A percentile compares a stretch with the other conserved stretches of the same genome.
Evolutionary conservation across 1,140 invertebrate genomes (phyloP).

Genomic region (Lordiphosa mommai): DNA sequence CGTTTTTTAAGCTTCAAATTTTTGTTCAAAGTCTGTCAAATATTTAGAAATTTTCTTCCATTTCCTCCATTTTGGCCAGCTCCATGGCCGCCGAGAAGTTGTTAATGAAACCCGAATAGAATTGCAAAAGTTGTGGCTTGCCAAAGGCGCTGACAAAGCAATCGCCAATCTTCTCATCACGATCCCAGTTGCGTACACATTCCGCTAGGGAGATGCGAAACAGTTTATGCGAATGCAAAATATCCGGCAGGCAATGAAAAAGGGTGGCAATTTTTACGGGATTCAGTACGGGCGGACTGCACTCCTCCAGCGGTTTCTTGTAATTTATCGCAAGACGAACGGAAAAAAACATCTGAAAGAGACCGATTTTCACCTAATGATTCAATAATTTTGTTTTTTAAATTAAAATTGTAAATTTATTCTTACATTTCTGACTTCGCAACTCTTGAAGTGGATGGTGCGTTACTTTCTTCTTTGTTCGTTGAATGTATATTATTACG

Average conservation of each 20-base stretch:
- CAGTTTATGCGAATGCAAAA: conserved; percentile 95
- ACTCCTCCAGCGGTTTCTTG: conserved; percentile 94
- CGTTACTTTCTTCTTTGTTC: too few relatives aligned
- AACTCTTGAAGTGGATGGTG: too few relatives aligned
- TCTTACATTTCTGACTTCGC: too few relatives aligned
- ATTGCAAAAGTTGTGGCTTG: conserved; percentile 94
- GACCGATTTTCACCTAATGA: too few relatives aligned
- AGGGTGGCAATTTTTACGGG: conserved; percentile 90
- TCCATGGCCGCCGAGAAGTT: conserved; percentile 98
- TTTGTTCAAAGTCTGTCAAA: too few relatives aligned
- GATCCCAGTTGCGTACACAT: conserved; percentile 94
- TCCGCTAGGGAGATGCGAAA: conserved; percentile 96
- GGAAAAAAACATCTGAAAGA: too few relatives aligned
- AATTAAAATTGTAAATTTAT: too few relatives aligned
- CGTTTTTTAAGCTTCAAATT: too few relatives aligned
- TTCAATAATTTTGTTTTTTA: too few relatives aligned
- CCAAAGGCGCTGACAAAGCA: conserved; percentile 96
- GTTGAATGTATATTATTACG: too few relatives aligned
- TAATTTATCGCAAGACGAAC: too few relatives aligned
- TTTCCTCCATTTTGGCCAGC: conserved; percentile 94
- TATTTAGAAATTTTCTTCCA: too few relatives aligned
- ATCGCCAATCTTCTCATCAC: conserved; percentile 95
- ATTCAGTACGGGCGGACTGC: conserved; percentile 91
- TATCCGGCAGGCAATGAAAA: conserved; percentile 94
- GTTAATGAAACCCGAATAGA: conserved; percentile 98